Conservation (phyloP, 2,888 invertebrate species). For the Cheilosia soror region DNA sequence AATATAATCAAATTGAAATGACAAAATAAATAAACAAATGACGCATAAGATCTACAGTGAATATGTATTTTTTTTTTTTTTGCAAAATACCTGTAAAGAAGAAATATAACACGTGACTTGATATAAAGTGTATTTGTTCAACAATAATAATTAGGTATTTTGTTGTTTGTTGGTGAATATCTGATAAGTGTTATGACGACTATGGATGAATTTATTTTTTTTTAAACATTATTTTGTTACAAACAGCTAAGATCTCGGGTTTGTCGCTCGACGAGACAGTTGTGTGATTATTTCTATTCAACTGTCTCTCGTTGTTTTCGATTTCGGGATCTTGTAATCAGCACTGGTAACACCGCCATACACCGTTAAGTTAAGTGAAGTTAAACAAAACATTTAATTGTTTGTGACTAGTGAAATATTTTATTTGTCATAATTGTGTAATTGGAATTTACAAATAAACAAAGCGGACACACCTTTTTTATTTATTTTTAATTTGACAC, state of each 20-base stretch:
- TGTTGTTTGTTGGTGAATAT: slow-evolving; percentile 28
- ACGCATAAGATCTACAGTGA: slow-evolving; percentile 31
- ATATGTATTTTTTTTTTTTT: not conserved
- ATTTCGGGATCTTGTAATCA: slow-evolving; percentile 83
- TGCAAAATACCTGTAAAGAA: slow-evolving; percentile 1
- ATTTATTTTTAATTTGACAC: not conserved
- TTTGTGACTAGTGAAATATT: slow-evolving; percentile 2
- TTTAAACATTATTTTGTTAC: slow-evolving; percentile 8
- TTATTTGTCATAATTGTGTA: not conserved
- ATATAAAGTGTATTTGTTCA: slow-evolving; percentile 56
- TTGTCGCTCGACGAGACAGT: slow-evolving; percentile 83
- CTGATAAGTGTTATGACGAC: slow-evolving; percentile 30
- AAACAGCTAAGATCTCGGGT: slow-evolving; percentile 82
- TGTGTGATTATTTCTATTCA: slow-evolving; percentile 79
- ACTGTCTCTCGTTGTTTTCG: slow-evolving; percentile 83
- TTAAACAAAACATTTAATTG: not conserved
- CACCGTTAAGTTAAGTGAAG: slow-evolving; percentile 6
- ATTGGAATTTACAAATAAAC: not conserved
- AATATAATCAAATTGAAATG: slow-evolving; percentile 7
- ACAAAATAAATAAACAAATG: slow-evolving; percentile 56
- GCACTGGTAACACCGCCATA: slow-evolving; percentile 64
- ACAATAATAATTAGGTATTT: slow-evolving; percentile 22
- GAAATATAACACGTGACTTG: slow-evolving; percentile 41
- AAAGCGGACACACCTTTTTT: not conserved
- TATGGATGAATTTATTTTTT: not conserved